phyloP scores from a whole-genome alignment of 1,140 invertebrate species.

The Euwallacea fornicatus region DNA sequence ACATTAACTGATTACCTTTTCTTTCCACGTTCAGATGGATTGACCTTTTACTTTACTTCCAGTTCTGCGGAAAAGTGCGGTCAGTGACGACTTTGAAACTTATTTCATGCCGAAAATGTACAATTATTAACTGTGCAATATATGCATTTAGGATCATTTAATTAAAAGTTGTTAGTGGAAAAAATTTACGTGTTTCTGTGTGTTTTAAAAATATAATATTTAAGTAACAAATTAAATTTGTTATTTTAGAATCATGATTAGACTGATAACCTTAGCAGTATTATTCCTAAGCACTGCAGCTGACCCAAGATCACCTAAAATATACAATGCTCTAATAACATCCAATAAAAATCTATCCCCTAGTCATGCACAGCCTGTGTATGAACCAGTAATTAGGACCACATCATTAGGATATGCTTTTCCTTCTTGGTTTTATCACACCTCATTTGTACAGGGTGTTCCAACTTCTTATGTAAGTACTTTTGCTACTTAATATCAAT shows the following conservation, averaged over 20 bases:
- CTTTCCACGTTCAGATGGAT: slow-evolving; percentile 8
- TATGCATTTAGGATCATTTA: too few species aligned
- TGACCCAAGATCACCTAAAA: slow-evolving; percentile 60
- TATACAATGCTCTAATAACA: slow-evolving; percentile 78
- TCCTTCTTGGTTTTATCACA: slow-evolving; percentile 49
- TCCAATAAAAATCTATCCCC: slow-evolving; percentile 74
- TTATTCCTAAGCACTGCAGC: slow-evolving; percentile 30
- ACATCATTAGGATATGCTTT: slow-evolving; percentile 60
- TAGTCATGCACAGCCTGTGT: slow-evolving; percentile 70
- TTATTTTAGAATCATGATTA: slow-evolving; percentile 27
- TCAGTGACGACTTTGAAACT: not conserved
- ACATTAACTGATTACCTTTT: slow-evolving; percentile 27
- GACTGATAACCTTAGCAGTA: slow-evolving; percentile 13
- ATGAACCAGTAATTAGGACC: slow-evolving; percentile 68
- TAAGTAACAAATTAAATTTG: not conserved
- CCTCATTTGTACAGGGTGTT: slow-evolving; percentile 21
- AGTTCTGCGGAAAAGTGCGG: slow-evolving; percentile 14
- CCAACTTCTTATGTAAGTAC: slow-evolving; percentile 28
- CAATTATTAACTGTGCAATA: not conserved
- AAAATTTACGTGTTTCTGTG: too few species aligned
- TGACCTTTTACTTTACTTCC: slow-evolving; percentile 17
- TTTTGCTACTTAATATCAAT: not conserved
- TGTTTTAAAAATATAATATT: too few species aligned
- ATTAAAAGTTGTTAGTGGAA: too few species aligned
- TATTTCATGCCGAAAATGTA: too few species aligned